Evolutionary conservation across 1,140 invertebrate species (phyloP), one percentile per base, ranked within the genome.

Genomic region (Drosophila setifemur): DNA sequence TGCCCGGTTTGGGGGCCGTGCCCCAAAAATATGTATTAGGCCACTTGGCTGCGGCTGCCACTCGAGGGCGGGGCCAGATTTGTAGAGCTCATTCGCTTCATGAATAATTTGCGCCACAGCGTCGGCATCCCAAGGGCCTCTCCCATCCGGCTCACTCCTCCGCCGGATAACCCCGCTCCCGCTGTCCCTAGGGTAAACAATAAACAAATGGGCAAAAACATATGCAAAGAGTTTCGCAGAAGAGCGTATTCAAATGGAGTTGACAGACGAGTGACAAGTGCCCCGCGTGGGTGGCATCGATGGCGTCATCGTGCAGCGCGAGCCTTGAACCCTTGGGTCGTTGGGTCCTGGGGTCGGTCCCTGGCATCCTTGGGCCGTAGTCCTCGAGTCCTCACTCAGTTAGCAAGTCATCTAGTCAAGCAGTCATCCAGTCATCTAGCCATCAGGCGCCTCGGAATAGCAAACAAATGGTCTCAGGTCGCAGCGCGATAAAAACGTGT

Each of bases 31-130:
- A 83, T 83, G 79, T 83, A 85, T 83, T 85, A 86, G 79, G 74
- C 79, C 79, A 83, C 79, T 83, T 85, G 69, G 39, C 52, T 43
- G 40, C 21, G 48, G 26, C 47, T 25, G 52, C 29, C 23, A 39
- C 11, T 33, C 57, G 48, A 47, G 49, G 74, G 73, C 21, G 60
- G 64, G 55, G 29, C 66, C 57, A 78, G 73, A 85, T 85, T 83
- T 85, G 78, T 83, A 79, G 79, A 79, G 79, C 79, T 85, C 79
- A 83, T 83, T 79, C 81, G 74, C 64, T 83, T 85, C 79, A 83
- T 83, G 79, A 83, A 83, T 83, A 83, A 83, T 85, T 83, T 83
- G 69, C 69, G 78, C 79, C 73, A 83, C 73, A 76, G 81, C 58
- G 78, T 83, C 77, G 78, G 68, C 67, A 66, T 66, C 61, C 61